Conservation (phyloP, 2,113 vertebrate species). For the Phrynosoma blainvillii region DNA sequence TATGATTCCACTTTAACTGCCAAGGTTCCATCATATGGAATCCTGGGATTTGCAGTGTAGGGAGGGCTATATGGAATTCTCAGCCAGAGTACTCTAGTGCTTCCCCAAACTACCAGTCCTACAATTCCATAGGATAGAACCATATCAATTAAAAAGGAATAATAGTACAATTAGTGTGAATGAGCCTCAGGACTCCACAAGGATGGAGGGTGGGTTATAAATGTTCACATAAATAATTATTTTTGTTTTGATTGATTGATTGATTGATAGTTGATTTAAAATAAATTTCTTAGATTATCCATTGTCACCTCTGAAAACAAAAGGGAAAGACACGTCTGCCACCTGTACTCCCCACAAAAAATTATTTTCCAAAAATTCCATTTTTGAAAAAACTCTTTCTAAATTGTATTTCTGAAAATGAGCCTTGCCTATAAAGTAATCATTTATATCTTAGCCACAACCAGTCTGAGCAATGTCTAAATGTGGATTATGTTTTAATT, state of each 20-base stretch:
- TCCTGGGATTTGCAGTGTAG: too few relatives aligned
- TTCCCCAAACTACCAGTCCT: too few relatives aligned
- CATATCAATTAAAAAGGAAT: too few relatives aligned
- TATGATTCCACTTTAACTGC: too few relatives aligned
- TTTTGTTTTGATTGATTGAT: not conserved
- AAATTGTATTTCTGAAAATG: conserved; percentile 47
- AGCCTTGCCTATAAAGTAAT: conserved; percentile 41
- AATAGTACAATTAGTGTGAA: too few relatives aligned
- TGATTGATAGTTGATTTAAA: not conserved
- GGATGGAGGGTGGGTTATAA: not conserved
- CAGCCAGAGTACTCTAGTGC: too few relatives aligned
- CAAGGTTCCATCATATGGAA: too few relatives aligned
- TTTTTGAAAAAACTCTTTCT: conserved; percentile 19
- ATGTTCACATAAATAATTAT: not conserved
- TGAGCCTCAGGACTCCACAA: not conserved
- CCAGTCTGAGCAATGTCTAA: conserved; percentile 13
- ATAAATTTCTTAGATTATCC: conserved; percentile 19
- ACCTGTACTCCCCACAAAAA: not conserved
- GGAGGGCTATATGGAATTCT: too few relatives aligned
- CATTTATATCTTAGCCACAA: not conserved
- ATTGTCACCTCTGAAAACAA: not conserved
- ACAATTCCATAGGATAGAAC: too few relatives aligned
- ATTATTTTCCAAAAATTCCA: not conserved
- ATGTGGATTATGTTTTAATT: not conserved
- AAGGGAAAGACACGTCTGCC: conserved; percentile 27